phyloP scores from a whole-genome alignment of 2,113 vertebrate species.

The Corydoras maculifer region DNA sequence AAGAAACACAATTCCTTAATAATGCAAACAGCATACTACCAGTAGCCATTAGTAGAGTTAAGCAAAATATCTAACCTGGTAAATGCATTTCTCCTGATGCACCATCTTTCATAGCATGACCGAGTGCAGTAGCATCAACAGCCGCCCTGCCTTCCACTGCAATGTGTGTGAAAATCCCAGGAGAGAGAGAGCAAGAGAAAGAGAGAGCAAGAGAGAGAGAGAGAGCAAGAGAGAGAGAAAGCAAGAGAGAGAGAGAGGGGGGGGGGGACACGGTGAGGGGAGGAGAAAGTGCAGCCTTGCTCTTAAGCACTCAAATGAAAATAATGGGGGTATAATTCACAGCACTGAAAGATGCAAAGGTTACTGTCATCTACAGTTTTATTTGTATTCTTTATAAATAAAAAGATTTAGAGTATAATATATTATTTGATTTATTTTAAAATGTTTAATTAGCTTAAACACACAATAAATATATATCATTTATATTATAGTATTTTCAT shows the following conservation, averaged over 20 bases:
- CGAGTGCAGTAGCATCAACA: constrained; percentile 45
- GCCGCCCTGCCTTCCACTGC: constrained; percentile 64
- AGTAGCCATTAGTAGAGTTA: not conserved
- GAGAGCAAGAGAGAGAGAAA: not conserved
- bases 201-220: constrained; percentile 45
- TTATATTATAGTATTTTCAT: no score
- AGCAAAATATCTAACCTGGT: constrained; percentile 62
- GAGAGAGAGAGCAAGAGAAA: constrained; percentile 44
- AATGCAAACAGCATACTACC: no score
- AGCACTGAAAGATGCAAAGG: no score
- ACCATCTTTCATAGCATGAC: constrained; percentile 69
- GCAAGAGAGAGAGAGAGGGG: constrained; percentile 45
- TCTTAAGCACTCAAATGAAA: constrained; percentile 46
- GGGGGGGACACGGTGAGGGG: constrained; percentile 4
- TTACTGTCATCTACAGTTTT: no score
- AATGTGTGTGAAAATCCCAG: constrained; percentile 62
- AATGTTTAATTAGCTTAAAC: no score
- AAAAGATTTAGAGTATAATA: no score
- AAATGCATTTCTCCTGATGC: constrained; percentile 71
- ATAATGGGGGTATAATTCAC: not conserved
- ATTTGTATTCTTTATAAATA: no score
- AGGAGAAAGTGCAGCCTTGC: constrained; percentile 37
- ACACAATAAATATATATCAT: no score
- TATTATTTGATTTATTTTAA: no score
- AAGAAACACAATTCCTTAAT: no score